phyloP scores from a whole-genome alignment of 92 coral and sea anemone genomes.

The Parazoanthus darwini region DNA sequence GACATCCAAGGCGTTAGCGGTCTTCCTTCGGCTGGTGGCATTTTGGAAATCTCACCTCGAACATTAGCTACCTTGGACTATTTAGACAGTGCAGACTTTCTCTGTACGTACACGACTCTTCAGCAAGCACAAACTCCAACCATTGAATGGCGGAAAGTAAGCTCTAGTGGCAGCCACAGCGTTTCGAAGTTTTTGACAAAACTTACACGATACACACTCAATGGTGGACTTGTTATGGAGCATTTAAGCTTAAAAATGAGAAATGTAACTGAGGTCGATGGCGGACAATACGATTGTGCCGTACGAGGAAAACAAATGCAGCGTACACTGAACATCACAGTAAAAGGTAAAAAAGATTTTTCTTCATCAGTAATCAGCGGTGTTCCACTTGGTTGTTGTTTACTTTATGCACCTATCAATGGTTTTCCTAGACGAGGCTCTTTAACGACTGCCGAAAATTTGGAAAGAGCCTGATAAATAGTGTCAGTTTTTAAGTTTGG shows the following conservation, averaged over 20 bases:
- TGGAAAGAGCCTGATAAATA: too few species aligned
- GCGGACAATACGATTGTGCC: slow-evolving; percentile 22
- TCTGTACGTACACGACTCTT: slow-evolving; percentile 20
- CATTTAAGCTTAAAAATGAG: slow-evolving; percentile 19
- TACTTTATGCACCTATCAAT: background rate
- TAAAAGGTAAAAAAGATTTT: slow-evolving; percentile 9
- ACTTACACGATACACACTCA: slow-evolving; percentile 11
- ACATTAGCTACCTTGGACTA: slow-evolving; percentile 22
- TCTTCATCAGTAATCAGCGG: too few species aligned
- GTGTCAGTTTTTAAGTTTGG: too few species aligned
- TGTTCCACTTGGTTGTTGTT: background rate
- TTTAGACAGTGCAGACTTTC: slow-evolving; percentile 35
- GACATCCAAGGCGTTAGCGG: background rate
- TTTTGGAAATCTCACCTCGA: slow-evolving; percentile 27
- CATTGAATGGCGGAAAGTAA: slow-evolving; percentile 25
- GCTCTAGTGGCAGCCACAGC: slow-evolving; percentile 2
- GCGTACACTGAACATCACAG: background rate
- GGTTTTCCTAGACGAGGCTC: too few species aligned
- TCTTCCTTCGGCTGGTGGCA: background rate
- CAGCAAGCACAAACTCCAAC: background rate
- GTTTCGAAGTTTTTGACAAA: background rate
- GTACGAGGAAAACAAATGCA: background rate
- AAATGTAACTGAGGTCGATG: slow-evolving; percentile 1
- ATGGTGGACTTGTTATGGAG: slow-evolving; percentile 15
- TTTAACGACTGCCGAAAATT: too few species aligned